Evolutionary conservation across 2,888 invertebrate genomes (phyloP).

Genomic region (Dendrolimus houi): DNA sequence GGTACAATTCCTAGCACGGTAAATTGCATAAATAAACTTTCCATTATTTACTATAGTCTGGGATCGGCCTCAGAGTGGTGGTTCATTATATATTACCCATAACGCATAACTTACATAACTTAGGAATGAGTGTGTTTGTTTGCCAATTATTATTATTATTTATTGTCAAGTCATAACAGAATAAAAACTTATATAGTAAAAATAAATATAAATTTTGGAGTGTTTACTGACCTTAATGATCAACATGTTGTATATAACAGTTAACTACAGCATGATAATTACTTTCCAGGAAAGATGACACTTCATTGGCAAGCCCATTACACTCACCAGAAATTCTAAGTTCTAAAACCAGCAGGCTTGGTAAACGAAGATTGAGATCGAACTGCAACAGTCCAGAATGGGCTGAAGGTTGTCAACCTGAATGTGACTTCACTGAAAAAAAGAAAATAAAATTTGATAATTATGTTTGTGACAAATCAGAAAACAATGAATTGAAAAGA

Average conservation of each 20-base stretch:
- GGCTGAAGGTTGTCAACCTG: conserved; percentile 54
- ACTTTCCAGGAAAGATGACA: conserved; percentile 47
- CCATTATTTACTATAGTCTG: too few relatives aligned
- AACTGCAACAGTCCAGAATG: conserved; percentile 57
- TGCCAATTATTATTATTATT: conserved; percentile 2
- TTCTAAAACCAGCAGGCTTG: conserved; percentile 24
- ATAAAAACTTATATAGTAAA: conserved; percentile 3
- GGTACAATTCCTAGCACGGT: too few relatives aligned
- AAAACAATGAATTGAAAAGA: conserved; percentile 25
- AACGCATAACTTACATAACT: too few relatives aligned
- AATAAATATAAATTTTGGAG: too few relatives aligned
- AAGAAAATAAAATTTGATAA: conserved; percentile 22
- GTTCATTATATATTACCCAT: too few relatives aligned
- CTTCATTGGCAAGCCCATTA: conserved; percentile 35
- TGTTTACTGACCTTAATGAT: too few relatives aligned
- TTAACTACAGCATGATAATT: background rate
- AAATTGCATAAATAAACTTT: too few relatives aligned
- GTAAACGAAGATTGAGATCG: conserved; percentile 39
- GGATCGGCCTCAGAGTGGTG: too few relatives aligned
- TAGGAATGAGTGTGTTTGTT: background rate
- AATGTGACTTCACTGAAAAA: conserved; percentile 26
- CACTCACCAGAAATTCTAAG: conserved; percentile 42
- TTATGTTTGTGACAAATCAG: conserved; percentile 16
- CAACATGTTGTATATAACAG: too few relatives aligned
- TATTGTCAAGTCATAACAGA: conserved; percentile 7